Evolutionary conservation across 2,113 vertebrate genomes (phyloP).

Genomic region (Plotosus lineatus): DNA sequence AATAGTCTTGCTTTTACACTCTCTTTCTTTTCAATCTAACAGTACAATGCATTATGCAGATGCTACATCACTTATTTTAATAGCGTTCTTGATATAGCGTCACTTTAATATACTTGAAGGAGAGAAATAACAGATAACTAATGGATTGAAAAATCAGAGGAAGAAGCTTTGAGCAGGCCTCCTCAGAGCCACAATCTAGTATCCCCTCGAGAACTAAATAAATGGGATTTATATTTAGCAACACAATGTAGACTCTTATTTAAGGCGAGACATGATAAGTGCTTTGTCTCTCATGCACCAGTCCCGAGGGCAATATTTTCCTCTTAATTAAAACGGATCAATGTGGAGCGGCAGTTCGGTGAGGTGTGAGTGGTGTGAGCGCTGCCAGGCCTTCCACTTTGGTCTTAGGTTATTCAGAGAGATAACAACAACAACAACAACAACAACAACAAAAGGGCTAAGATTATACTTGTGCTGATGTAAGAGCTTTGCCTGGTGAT

Average conservation of each 20-base stretch:
- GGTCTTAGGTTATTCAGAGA: constrained; percentile 27
- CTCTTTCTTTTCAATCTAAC: neutral
- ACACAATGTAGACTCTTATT: constrained; percentile 69
- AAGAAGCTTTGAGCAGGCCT: constrained; percentile 45
- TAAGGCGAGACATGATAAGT: constrained; percentile 72
- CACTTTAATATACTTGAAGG: constrained; percentile 31
- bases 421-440: neutral
- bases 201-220: constrained; percentile 68
- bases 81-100: constrained; percentile 46
- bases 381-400: neutral
- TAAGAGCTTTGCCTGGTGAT: constrained; percentile 65
- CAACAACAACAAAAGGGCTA: constrained; percentile 37
- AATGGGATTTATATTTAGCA: constrained; percentile 74
- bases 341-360: constrained; percentile 47
- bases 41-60: constrained; percentile 58
- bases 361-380: neutral
- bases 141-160: constrained; percentile 58
- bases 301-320: constrained; percentile 62
- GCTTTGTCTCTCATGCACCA: constrained; percentile 69
- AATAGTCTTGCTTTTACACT: constrained; percentile 18
- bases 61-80: constrained; percentile 58
- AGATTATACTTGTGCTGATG: constrained; percentile 66
- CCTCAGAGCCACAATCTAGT: constrained; percentile 66
- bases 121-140: neutral
- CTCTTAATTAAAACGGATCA: constrained; percentile 66